Base-by-base conservation (phyloP, 2,888 invertebrate species). In the Formica aserva region DNA sequence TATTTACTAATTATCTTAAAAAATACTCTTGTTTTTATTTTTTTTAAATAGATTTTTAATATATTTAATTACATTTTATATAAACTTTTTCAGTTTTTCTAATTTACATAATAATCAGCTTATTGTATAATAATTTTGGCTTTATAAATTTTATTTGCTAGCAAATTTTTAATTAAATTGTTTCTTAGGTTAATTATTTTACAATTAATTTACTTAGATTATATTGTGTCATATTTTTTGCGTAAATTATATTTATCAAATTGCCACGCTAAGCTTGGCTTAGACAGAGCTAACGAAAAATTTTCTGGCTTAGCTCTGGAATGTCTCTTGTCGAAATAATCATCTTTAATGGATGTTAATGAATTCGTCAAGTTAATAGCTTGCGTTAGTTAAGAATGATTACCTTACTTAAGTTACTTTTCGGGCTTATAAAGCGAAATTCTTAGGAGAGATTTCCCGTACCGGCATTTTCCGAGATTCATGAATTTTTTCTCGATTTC, bases 361-460 rank as follows among this genome's bases (percentile, higher is more conserved):
- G 60, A 80, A 80, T 72, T 80, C 45, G 60, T 45, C 18, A n/a
- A 77, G 77, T 77, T 69, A 55, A 69, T 76, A 76, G 52, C 26
- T 67, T 11, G 72, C 38, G 18, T 60, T 72, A 78, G 18, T 26
- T 45, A 11, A n/a, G n/a, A 45, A 45, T 72, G 45, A 60, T 80
- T 74, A 62, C 29, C 32, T 78, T 45, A 26, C 1, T 26, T 26
- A 26, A 26, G 32, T 13, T 72, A 60, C 60, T 60, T 72, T 74
- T 62, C 1, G 11, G 6, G 26, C 35, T 60, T 48, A 26, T 3
- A 26, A 26, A 15, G 29, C 11, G 35, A 45, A 60, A 48, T 74
- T 45, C 60, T 35, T 26, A 32, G 13, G 9, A 71, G 26, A 71
- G 26, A 32, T 26, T 18, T 35, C 2, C 60, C 11, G 15, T 69